A percentile compares a stretch with the other conserved stretches of the same genome.
Evolutionary conservation across 2,797 vertebrate genomes (phyloP).

Genomic region (Falco concolor): DNA sequence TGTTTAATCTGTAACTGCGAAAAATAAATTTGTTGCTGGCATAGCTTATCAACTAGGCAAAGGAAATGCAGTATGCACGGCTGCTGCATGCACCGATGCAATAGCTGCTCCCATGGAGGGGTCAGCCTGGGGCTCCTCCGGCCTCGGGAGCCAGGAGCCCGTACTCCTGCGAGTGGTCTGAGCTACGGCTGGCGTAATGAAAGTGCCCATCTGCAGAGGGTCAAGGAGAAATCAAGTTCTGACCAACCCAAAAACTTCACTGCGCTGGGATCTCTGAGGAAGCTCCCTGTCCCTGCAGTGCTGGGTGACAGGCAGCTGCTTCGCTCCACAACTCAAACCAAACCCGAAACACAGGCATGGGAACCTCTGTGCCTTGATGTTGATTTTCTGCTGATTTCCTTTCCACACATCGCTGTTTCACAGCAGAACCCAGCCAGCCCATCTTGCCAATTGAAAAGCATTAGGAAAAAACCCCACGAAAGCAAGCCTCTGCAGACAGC

Average conservation of each 20-base stretch:
- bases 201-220: neutral
- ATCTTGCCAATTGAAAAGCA: neutral
- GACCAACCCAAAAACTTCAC: neutral
- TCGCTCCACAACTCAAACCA: neutral
- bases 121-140: no score
- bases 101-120: no score
- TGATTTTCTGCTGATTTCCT: neutral
- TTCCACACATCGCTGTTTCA: neutral
- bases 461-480: neutral
- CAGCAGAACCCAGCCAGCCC: neutral
- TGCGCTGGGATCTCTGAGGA: neutral
- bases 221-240: neutral
- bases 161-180: neutral
- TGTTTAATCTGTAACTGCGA: neutral
- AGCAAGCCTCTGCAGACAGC: neutral
- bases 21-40: neutral
- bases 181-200: rapidly evolving
- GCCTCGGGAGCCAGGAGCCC: no score
- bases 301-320: no score
- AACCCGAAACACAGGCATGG: neutral
- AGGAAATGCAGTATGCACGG: rapidly evolving
- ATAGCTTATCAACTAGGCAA: neutral
- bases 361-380: no score
- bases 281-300: neutral
- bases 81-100: rapidly evolving